Conservation (phyloP, 2,888 invertebrate genomes). For the Branchipolynoe longqiensis region DNA sequence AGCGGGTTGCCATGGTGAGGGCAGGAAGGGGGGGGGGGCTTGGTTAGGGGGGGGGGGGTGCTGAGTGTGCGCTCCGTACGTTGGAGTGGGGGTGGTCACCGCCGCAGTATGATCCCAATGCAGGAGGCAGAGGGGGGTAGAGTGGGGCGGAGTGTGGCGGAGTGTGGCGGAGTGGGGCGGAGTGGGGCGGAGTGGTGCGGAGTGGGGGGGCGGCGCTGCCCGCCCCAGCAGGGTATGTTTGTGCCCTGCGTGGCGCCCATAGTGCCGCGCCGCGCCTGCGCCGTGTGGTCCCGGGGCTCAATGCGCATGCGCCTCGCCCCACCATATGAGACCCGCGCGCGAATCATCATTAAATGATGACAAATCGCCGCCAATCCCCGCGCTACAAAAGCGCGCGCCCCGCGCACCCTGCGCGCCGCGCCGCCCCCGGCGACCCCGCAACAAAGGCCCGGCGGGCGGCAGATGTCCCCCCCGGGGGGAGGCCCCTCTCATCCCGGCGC, state of each 20-base stretch:
- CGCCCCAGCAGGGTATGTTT: conserved; percentile 3
- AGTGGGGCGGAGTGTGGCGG: not conserved
- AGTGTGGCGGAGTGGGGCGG: too few relatives aligned
- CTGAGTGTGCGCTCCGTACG: too few relatives aligned
- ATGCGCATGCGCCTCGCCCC: not conserved
- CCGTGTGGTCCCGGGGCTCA: not conserved
- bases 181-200: too few relatives aligned
- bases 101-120: not conserved
- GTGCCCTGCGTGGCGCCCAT: conserved; percentile 10
- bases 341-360: conserved; percentile 36
- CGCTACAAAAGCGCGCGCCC: not conserved
- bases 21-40: too few relatives aligned
- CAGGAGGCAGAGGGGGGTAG: not conserved
- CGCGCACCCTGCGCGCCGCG: not conserved
- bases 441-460: conserved; percentile 22
- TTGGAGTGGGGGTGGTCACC: too few relatives aligned
- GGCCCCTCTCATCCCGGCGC: not conserved
- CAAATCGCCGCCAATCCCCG: conserved; percentile 18
- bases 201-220: not conserved
- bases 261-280: not conserved
- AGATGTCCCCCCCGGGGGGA: not conserved
- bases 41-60: too few relatives aligned
- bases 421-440: conserved; percentile 17
- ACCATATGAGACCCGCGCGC: conserved; percentile 17
- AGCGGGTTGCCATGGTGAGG: too few relatives aligned